A percentile compares a stretch with the other conserved stretches of the same genome.
Conservation (phyloP, 2,113 vertebrate species). For the Chelonoidis abingdonii region DNA sequence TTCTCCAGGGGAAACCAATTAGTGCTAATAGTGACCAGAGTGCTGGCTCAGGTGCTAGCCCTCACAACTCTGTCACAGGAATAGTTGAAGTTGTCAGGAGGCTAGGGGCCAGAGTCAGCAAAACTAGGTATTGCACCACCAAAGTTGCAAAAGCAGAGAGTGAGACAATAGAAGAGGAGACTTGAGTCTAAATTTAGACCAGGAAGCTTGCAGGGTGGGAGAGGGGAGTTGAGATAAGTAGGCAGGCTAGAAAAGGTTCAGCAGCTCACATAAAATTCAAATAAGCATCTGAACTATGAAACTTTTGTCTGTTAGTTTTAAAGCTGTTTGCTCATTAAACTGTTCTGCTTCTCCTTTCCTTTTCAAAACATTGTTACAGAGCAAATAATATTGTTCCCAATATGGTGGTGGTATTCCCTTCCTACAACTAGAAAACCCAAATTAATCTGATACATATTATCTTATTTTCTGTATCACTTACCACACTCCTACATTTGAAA, state of each 20-base stretch:
- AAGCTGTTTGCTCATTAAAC: constrained; percentile 41
- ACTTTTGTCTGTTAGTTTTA: constrained; percentile 53
- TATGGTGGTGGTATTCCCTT: not conserved
- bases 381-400: not conserved
- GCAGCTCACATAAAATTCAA: constrained; percentile 32
- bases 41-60: not conserved
- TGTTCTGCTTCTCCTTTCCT: constrained; percentile 15
- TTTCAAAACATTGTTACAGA: not conserved
- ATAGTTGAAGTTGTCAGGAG: not conserved
- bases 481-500: not conserved
- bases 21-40: not conserved
- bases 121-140: not conserved
- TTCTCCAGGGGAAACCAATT: not conserved
- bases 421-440: not conserved
- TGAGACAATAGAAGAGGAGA: not conserved
- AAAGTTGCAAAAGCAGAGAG: not conserved
- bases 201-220: not conserved
- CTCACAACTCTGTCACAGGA: not conserved
- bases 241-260: not conserved
- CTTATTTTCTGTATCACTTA: not conserved
- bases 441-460: not conserved
- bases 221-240: not conserved
- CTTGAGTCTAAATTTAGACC: not conserved
- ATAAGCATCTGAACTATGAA: constrained; percentile 35
- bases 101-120: not conserved